These are phyloP conservation scores for Nomada hirtipes DNA, from an alignment of 2,888 invertebrate species.

Conservation along the genomic window DNA sequence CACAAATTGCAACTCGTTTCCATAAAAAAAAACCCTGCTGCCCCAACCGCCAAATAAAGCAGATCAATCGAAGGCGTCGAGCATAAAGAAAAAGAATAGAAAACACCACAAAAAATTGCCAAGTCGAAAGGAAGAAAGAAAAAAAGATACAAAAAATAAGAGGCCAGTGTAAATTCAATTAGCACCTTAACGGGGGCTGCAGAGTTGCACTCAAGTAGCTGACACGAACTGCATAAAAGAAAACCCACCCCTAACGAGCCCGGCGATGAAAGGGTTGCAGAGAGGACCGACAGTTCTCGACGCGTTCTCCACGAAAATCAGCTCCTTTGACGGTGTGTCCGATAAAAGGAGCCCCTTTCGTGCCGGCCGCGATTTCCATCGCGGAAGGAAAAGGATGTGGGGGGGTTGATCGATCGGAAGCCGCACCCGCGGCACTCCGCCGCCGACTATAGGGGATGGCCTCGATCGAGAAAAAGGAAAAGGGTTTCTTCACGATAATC, in stretches of 20 bases:
- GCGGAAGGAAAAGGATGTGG: constrained; percentile 63
- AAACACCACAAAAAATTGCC: not conserved
- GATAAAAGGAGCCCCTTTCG: constrained; percentile 41
- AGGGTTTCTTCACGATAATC: constrained; percentile 44
- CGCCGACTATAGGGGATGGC: not conserved
- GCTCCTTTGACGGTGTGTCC: constrained; percentile 42
- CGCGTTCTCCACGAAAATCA: constrained; percentile 40
- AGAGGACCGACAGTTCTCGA: constrained; percentile 45
- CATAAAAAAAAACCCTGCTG: too few species aligned
- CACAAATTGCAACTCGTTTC: too few species aligned
- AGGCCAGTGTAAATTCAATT: constrained; percentile 51
- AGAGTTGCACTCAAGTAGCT: constrained; percentile 46
- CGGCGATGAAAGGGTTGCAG: constrained; percentile 36
- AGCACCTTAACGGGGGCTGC: constrained; percentile 47
- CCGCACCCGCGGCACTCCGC: constrained; percentile 36
- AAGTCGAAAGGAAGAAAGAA: not conserved
- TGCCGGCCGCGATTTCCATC: constrained; percentile 57
- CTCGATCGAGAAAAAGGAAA: constrained; percentile 33
- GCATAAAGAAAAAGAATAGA: not conserved
- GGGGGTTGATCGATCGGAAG: constrained; percentile 68
- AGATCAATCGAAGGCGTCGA: not conserved
- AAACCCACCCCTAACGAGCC: constrained; percentile 32
- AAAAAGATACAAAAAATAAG: constrained; percentile 4
- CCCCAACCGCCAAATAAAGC: not conserved
- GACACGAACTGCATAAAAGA: constrained; percentile 48